Evolutionary conservation across 2,797 vertebrate genomes (phyloP).

Genomic region (Crypturellus tataupa): DNA sequence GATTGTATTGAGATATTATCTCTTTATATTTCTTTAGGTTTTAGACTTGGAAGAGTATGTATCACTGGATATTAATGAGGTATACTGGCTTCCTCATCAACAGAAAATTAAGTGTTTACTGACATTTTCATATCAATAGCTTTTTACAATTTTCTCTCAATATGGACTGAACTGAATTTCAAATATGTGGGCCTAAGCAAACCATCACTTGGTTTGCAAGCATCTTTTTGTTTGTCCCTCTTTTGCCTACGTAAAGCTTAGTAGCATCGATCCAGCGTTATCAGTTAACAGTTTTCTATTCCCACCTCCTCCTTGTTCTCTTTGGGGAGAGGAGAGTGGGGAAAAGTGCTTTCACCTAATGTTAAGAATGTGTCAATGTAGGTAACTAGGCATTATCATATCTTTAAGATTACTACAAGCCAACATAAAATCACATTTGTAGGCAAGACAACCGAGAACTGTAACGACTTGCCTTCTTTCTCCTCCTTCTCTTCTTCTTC

Average conservation of each 20-base stretch:
- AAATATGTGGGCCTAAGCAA: neutral
- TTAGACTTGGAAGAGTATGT: neutral
- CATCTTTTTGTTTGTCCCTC: neutral
- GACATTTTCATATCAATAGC: neutral
- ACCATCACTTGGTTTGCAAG: too few species aligned
- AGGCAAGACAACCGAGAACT: neutral
- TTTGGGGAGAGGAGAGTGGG: neutral
- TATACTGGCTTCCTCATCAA: neutral
- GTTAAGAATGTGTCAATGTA: neutral
- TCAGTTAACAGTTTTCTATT: neutral
- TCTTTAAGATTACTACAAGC: neutral
- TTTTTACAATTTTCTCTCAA: neutral
- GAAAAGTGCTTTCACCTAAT: neutral
- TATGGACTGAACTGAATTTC: neutral
- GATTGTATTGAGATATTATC: neutral
- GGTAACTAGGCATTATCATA: neutral
- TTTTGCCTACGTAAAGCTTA: neutral
- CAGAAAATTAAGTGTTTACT: neutral
- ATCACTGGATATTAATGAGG: neutral
- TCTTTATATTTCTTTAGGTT: neutral
- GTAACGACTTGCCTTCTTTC: slow-evolving; percentile 84
- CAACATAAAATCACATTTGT: neutral
- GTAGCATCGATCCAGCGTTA: neutral
- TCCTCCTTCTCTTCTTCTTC: slow-evolving; percentile 93
- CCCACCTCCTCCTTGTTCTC: neutral